Evolutionary conservation across 1,140 invertebrate genomes (phyloP), one percentile per base, ranked within the genome.

Genomic region (Drosophila mauritiana): DNA sequence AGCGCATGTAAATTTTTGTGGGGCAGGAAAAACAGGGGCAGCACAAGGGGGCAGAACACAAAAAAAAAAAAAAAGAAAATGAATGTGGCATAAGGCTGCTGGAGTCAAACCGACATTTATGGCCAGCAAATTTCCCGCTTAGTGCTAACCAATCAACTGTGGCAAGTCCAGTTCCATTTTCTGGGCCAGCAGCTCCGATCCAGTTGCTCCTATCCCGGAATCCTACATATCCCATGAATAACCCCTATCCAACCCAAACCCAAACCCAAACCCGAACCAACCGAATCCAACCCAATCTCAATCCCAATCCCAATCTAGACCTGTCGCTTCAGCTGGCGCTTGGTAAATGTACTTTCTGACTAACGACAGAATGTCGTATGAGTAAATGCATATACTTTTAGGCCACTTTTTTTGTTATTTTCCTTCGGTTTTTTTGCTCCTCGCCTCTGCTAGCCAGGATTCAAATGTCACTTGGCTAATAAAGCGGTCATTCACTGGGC

Each of bases 101-200:
- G 13, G 25, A 22, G 43, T 27, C 25, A n/a, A 55, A 81, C 67
- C 73, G 62, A 81, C 79, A 81, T 81, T 81, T 81, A 81, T 82
- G 74, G 73, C 79, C 68, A 62, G 79, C 68, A 82, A 82, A 81
- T 82, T 82, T 78, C 65, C 76, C 79, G 79, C 79, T 81, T 78
- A 81, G 79, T 78, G 79, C 79, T 63, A 82, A 82, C 79, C 79
- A 81, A 81, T 81, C 79, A 81, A 81, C 51, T 80, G 78, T 80
- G 78, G 76, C 73, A 70, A 70, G 65, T 40, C 25, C 49, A 36
- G 59, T 37, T 56, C 46, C 72, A 36, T 45, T 43, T 67, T 45
- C 43, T 43, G 64, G 20, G n/a, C 54, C 58, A 48, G 43, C 37
- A 51, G 48, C 27, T 36, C 45, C 17, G 27, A 31, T 8, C 27